Evolutionary conservation across 2,888 invertebrate genomes (phyloP), one percentile per base, ranked within the genome.

Genomic region (Orthonevra nobilis): DNA sequence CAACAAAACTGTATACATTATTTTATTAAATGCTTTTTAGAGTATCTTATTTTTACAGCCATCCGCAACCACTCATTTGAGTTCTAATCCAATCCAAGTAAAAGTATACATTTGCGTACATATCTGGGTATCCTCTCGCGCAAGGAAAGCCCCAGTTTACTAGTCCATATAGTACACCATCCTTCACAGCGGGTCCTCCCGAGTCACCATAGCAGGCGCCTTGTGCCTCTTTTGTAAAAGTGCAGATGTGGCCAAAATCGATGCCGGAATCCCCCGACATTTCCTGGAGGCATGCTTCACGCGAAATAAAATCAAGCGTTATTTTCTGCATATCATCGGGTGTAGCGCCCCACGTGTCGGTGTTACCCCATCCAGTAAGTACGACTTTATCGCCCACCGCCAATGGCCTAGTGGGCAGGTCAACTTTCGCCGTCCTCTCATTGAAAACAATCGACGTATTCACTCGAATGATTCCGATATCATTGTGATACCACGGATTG

Each of bases 381-480:
- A 91, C 84, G 10, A 92, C 81, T 0, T 89, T 86, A 34, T 92
- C 92, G 0, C 89, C 90, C 3, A 90, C 89, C 28, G 68, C 73
- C n/a, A 88, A 50, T 0, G 86, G 83, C 40, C 81, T 81, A 26
- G 83, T 81, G 2, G 83, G 83, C 46, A 93, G 85, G 56, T 90
- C 90, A 1, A 93, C 87, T 0, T 90, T 89, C 46, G 91, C 89
- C 0, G 93, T 91, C 0, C 84, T 84, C 3, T 90, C 89, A 42
- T 90, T 87, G 58, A 92, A 91, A 7, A 85, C 85, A 0, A 93
- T 90, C 40, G 91, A 90, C 0, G 89, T 85, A 3, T 90, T 89
- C 15, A 94, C 89, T 83, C 91, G 91, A 12, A 95, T 83, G 3
- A 95, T 85, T 0, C 93, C 94, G 48, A 95, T 93, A 82, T 95